These are phyloP conservation scores for Hemiprocne comata DNA, from an alignment of 2,113 vertebrate genomes.

Conservation along the genomic window DNA sequence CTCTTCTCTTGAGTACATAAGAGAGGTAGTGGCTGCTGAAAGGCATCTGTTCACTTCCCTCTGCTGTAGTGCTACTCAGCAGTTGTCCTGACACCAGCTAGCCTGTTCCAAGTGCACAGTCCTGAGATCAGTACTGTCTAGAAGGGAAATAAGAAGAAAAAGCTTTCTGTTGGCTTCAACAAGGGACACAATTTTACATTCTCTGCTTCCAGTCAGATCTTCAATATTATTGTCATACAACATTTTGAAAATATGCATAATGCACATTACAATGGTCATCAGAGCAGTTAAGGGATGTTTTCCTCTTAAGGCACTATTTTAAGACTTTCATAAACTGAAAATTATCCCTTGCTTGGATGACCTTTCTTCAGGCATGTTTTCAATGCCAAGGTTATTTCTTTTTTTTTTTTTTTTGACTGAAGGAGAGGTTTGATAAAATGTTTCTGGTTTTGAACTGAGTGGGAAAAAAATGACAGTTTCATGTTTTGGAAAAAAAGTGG, in stretches of 20 bases:
- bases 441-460: not conserved
- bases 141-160: not conserved
- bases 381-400: not conserved
- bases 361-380: conserved; percentile 10
- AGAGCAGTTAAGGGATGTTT: not conserved
- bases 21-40: not conserved
- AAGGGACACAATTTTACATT: not conserved
- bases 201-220: not conserved
- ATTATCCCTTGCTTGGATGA: not conserved
- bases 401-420: not conserved
- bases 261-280: fast-evolving
- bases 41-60: not conserved
- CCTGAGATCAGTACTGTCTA: not conserved
- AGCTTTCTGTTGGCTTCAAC: not conserved
- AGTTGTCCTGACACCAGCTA: not conserved
- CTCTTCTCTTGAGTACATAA: not conserved
- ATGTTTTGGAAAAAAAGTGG: not conserved
- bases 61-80: not conserved
- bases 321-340: not conserved
- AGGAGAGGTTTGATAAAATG: not conserved
- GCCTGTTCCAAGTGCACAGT: not conserved
- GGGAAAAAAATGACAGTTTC: not conserved
- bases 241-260: not conserved
- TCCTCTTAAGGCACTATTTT: not conserved
- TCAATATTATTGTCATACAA: not conserved